Evolutionary conservation across 2,888 invertebrate genomes (phyloP), one percentile per base, ranked within the genome.

Genomic region (Platycheirus albimanus): DNA sequence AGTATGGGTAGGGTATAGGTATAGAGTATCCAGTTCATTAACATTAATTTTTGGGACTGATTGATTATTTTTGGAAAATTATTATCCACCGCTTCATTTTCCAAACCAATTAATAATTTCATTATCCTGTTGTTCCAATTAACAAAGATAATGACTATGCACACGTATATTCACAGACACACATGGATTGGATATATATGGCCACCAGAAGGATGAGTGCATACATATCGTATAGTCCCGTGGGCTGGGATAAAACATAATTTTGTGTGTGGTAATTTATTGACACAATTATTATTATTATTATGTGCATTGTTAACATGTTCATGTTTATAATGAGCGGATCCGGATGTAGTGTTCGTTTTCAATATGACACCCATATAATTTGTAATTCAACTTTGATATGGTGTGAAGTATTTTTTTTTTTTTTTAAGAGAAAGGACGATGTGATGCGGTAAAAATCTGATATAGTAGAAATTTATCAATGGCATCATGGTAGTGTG

Each of bases 21-120:
- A n/a, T n/a, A n/a, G n/a, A 45, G 71, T 56, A 71, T 71, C 64
- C 28, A 64, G 77, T 78, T 78, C 71, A 71, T 78, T 78, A 70
- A 11, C 64, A 66, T 71, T 78, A 78, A 78, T 58, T 71, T 71
- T 54, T 13, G 19, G 47, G 19, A 30, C 41, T 77, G 77, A 77
- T 77, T 56, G 63, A 71, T 71, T 71, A 71, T 77, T 78, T 78
- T 78, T 49, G 70, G 64, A 49, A 66, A 71, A 71, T 66, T 51
- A 66, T 74, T 64, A 66, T 58, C 64, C 49, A 11, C 3, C 15
- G 56, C 47, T 49, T 70, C 17, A 61, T 61, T 45, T 71, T 30
- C 77, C 47, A 61, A 52, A 71, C 71, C 77, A 78, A 78, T 78
- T 78, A 78, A 66, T 78, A 71, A 71, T 58, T 78, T 71, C 64